Percentiles rank a stretch among this genome's conserved stretches.
phyloP scores from a whole-genome alignment of 1,140 invertebrate species.

The Polypedilum pembai region DNA sequence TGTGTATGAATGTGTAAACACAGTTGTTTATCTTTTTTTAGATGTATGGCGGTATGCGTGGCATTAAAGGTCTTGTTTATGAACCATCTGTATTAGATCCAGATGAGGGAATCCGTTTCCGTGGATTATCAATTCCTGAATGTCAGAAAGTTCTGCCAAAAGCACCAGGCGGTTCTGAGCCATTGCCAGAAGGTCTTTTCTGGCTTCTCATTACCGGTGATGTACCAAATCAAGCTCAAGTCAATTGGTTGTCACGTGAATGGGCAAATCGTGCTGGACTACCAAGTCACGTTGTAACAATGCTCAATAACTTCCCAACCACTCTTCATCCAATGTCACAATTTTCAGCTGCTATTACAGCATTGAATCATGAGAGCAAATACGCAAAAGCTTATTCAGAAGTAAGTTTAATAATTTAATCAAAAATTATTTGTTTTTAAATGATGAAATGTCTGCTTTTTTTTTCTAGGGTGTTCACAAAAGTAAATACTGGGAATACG shows the following conservation, averaged over 20 bases:
- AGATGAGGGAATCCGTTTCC: slow-evolving; percentile 93
- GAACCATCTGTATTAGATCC: slow-evolving; percentile 93
- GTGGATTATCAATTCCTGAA: slow-evolving; percentile 91
- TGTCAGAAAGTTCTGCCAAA: slow-evolving; percentile 87
- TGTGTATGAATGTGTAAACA: no score
- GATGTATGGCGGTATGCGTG: slow-evolving; percentile 97
- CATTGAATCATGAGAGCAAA: slow-evolving; percentile 87
- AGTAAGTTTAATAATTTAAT: slow-evolving; percentile 36
- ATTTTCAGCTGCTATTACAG: slow-evolving; percentile 84
- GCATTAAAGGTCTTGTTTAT: slow-evolving; percentile 88
- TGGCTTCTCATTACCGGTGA: slow-evolving; percentile 93
- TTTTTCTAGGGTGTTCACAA: slow-evolving; percentile 40
- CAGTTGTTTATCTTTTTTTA: slow-evolving; percentile 38
- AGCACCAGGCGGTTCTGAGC: slow-evolving; percentile 74
- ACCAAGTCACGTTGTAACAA: slow-evolving; percentile 86
- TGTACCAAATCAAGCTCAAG: slow-evolving; percentile 76
- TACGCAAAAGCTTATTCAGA: slow-evolving; percentile 85
- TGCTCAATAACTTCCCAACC: slow-evolving; percentile 93
- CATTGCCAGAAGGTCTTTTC: slow-evolving; percentile 91
- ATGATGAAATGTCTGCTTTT: neutral
- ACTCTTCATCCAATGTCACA: slow-evolving; percentile 94
- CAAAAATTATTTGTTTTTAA: no score
- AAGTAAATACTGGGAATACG: slow-evolving; percentile 55
- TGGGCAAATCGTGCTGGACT: slow-evolving; percentile 75
- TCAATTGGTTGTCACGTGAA: slow-evolving; percentile 76